phyloP scores from a whole-genome alignment of 2,888 invertebrate species.

The Stenodera caucasica region DNA sequence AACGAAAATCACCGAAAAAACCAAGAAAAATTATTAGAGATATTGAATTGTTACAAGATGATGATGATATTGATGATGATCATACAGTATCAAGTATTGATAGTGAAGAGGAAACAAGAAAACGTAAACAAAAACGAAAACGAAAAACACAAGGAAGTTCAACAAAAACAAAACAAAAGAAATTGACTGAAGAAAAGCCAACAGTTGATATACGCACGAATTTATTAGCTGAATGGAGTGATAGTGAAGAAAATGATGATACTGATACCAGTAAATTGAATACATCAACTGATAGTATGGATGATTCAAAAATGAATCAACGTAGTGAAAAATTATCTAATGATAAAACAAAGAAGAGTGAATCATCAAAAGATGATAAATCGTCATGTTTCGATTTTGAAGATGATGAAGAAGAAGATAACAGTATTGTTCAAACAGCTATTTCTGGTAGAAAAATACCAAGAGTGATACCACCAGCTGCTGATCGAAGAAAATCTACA shows the following conservation, averaged over 20 bases:
- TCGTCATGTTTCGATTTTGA: slow-evolving; percentile 79
- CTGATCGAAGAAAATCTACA: slow-evolving; percentile 52
- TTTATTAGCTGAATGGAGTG: slow-evolving; percentile 78
- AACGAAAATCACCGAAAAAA: slow-evolving; percentile 32
- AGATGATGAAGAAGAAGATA: slow-evolving; percentile 71
- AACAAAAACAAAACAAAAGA: slow-evolving; percentile 42
- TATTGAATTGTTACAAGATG: slow-evolving; percentile 20
- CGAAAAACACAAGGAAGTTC: slow-evolving; percentile 25
- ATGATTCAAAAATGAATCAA: slow-evolving; percentile 15
- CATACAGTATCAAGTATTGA: slow-evolving; percentile 25
- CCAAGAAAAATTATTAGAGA: slow-evolving; percentile 19
- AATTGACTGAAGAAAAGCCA: slow-evolving; percentile 18
- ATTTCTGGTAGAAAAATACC: slow-evolving; percentile 67
- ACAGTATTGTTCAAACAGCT: slow-evolving; percentile 46
- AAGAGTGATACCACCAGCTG: slow-evolving; percentile 57
- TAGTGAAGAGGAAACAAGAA: slow-evolving; percentile 33
- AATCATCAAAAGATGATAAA: slow-evolving; percentile 42
- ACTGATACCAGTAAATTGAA: slow-evolving; percentile 10
- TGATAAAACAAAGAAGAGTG: slow-evolving; percentile 27
- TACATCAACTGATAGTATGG: slow-evolving; percentile 55
- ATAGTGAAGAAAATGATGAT: slow-evolving; percentile 48
- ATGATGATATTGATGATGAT: slow-evolving; percentile 13
- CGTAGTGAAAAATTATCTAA: slow-evolving; percentile 18
- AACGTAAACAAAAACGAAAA: slow-evolving; percentile 36
- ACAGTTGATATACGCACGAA: slow-evolving; percentile 63